phyloP scores from a whole-genome alignment of 1,140 invertebrate genomes.

The Archivesica marissinica region DNA sequence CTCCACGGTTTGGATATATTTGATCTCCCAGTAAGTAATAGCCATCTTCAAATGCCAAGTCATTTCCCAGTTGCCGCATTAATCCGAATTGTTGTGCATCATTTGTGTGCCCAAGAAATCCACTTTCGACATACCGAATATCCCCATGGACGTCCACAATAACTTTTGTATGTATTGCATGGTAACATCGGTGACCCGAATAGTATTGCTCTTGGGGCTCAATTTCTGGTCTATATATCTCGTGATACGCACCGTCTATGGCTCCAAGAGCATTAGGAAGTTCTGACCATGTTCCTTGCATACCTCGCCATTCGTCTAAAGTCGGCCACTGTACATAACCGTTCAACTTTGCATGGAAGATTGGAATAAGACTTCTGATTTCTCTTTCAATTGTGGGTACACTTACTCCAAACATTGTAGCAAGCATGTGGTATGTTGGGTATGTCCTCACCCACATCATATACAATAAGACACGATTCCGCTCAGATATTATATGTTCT shows the following conservation, averaged over 20 bases:
- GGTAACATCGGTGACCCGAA: background rate
- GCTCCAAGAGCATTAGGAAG: background rate
- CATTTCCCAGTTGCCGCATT: background rate
- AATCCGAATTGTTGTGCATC: slow-evolving; percentile 6
- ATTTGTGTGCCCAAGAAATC: background rate
- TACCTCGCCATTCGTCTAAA: background rate
- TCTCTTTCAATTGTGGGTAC: background rate
- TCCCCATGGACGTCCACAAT: background rate
- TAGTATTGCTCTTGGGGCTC: background rate
- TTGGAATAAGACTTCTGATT: background rate
- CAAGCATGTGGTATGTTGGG: background rate
- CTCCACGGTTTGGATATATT: background rate
- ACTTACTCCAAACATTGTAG: background rate
- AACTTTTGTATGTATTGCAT: background rate
- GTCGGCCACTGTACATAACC: background rate
- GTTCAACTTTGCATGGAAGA: background rate
- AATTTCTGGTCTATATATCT: background rate
- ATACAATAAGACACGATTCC: background rate
- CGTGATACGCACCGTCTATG: no score
- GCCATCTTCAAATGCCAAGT: background rate
- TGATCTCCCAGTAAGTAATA: background rate
- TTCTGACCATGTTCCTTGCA: background rate
- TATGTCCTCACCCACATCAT: background rate
- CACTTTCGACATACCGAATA: background rate
- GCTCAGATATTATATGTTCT: background rate